Base-by-base conservation (phyloP, 2,797 vertebrate species). In the Babyrousa celebensis region DNA sequence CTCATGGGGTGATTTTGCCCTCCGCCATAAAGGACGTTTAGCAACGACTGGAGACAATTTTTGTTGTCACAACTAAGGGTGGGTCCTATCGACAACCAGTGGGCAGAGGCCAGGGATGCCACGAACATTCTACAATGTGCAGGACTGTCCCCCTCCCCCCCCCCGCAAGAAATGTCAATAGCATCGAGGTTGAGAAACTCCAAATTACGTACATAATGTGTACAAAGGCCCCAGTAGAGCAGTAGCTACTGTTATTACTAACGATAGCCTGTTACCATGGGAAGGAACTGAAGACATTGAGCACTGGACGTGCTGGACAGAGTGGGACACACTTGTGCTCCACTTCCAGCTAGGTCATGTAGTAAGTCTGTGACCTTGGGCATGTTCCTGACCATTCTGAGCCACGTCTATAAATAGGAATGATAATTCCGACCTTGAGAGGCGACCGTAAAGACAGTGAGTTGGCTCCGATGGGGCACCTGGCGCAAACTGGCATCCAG, bases 331-430 rank as follows among this genome's bases (percentile, higher is more conserved):
- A 52, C 32, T 48, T 65, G 52, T 0, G 5, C 32, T 96, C 56
- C 21, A 9, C 71, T 54, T 89, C 58, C 21, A 68, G 40, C 71
- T 60, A 20, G 40, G 70, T 79, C 15, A 65, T 0, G 2, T 60
- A 54, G 58, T 58, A 62, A 71, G 85, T 87, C 36, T 32, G 43
- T 96, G 74, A 77, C 74, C 79, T 82, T 83, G 89, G 32, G 48
- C 65, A 83, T 60, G 58, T 43, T 96, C 43, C 62, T 68, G 36
- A 82, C 16, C 18, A 67, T 48, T 84, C 27, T 54, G 56, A 94
- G 63, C 75, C 80, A 56, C 32, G 83, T 63, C 17, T 84, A 58
- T 67, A 84, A 92, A 82, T 80, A 94, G 77, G 36, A 92, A 84
- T 72, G 20, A 56, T 72, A 52, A 91, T 72, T 48, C 29, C 58